Base-by-base conservation (phyloP, 2,113 vertebrate genomes). In the Engraulis encrasicolus region DNA sequence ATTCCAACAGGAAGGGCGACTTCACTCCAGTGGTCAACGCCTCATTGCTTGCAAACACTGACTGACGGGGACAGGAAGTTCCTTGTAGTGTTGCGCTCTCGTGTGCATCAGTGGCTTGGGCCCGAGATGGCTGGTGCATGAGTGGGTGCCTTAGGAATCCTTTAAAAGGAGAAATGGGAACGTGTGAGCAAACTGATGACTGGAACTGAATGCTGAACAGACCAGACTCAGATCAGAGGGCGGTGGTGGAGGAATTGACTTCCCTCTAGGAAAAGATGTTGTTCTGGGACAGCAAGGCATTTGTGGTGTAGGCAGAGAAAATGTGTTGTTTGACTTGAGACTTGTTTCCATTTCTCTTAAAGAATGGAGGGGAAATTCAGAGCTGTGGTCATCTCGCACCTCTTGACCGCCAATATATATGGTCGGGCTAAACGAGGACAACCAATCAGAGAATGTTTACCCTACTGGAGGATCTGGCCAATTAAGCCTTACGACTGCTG, bases 1-100 rank as follows among this genome's bases (percentile, higher is more conserved):
- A 31, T 36, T 74, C 66, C 66, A 74, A 34, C 66, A 74, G 66
- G 66, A 74, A 74, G 66, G 27, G 23, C 66, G 27, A 74, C 27
- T 66, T 27, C 31, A 74, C 27, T 17, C 31, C 66, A 74, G 27
- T 74, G 66, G 27, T 74, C 66, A 74, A 5, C 14, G 66, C 27
- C 66, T 74, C 66, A 15, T 74, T 34, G 66, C 66, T 74, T 31
- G 17, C 66, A 2, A 74, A 34, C 66, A 74, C 27, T 66, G 58
- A 66, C 6, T 74, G 66, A 74, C 66, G 1, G 9, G 19, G 66
- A 14, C 31, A 36, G 66, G 66, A 74, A 74, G 31, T 18, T 1
- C 27, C 34, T n/a, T n/a, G n/a, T 31, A 12, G 58, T 74, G 23
- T 71, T 15, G 9, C 31, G 61, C 61, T 71, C 9, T 7, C 12